These are phyloP conservation scores for Liparis tanakae DNA, from an alignment of 2,797 vertebrate genomes.

Conservation along the genomic window DNA sequence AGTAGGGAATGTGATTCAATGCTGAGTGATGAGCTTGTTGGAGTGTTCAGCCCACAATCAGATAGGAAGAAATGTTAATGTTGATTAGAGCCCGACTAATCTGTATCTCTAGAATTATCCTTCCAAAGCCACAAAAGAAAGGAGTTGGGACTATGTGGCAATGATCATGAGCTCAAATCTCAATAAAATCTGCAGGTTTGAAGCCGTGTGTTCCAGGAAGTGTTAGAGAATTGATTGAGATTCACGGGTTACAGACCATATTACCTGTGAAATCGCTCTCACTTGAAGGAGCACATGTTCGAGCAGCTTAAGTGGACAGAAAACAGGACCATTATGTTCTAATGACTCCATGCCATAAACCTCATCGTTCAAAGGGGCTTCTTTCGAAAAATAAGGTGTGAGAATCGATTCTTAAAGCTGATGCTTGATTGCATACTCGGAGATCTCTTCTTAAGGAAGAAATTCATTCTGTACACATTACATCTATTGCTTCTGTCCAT, in stretches of 20 bases:
- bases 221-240: constrained; percentile 13
- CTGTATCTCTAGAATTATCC: constrained; percentile 11
- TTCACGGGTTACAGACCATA: constrained; percentile 1
- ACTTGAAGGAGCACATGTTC: constrained; percentile 6
- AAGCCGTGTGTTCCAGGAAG: not conserved
- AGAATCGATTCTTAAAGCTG: not conserved
- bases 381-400: not conserved
- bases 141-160: not conserved
- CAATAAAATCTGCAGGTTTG: not conserved
- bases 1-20: constrained; percentile 61
- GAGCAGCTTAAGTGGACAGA: not conserved
- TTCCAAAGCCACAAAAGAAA: constrained; percentile 7
- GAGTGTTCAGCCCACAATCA: constrained; percentile 50
- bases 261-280: constrained; percentile 19
- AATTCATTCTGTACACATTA: too few species aligned
- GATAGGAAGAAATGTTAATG: constrained; percentile 34
- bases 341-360: not conserved
- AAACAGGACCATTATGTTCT: not conserved
- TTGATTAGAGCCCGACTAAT: constrained; percentile 18
- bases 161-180: not conserved
- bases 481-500: too few species aligned
- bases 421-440: not conserved
- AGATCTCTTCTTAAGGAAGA: too few species aligned
- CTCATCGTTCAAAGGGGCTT: not conserved
- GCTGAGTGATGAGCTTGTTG: constrained; percentile 48